Evolutionary conservation across 2,888 invertebrate species (phyloP), one percentile per base, ranked within the genome.

Genomic region (Plagodis pulveraria): DNA sequence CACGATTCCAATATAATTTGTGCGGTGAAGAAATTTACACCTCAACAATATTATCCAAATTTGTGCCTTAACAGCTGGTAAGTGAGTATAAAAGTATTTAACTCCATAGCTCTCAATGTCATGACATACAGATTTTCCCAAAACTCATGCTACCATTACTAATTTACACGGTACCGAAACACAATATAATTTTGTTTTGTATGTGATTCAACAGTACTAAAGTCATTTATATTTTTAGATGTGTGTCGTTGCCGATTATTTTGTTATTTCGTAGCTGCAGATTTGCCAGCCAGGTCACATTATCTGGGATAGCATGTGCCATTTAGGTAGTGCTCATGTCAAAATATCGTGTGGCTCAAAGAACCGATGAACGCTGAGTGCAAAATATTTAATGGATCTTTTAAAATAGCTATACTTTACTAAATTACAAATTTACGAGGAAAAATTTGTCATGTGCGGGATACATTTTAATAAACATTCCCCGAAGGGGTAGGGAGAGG

Each of bases 191-290:
- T 63, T 50, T 43, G 38, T 49, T 63, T 47, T 43, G 38, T 49
- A 56, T 54, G 42, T 81, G 82, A 83, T 76, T 83, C 81, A 81
- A 73, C 62, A 53, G 57, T 67, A 69, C 70, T 71, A 73, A 72
- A 77, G 76, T 81, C 74, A 76, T 67, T 47, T 64, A 61, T 85
- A 86, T 81, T 79, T 86, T 85, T 82, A 84, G 80, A 78, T 68
- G 60, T 53, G 60, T 70, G 58, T 61, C 69, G 70, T 66, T 75
- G 76, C 80, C 78, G 81, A 79, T 77, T 74, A 77, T 78, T 80
- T 69, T 62, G 50, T 61, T 22, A 22, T 22, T 10, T 40, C 10
- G 8, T 10, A 71, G 40, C 50, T 52, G 56, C 38, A 45, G 44
- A 49, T 56, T 57, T 41, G 56, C 58, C 36, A 58, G 54, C 44